Evolutionary conservation across 1,140 invertebrate genomes (phyloP), one percentile per base, ranked within the genome.

Genomic region (Acromyrmex charruanus): DNA sequence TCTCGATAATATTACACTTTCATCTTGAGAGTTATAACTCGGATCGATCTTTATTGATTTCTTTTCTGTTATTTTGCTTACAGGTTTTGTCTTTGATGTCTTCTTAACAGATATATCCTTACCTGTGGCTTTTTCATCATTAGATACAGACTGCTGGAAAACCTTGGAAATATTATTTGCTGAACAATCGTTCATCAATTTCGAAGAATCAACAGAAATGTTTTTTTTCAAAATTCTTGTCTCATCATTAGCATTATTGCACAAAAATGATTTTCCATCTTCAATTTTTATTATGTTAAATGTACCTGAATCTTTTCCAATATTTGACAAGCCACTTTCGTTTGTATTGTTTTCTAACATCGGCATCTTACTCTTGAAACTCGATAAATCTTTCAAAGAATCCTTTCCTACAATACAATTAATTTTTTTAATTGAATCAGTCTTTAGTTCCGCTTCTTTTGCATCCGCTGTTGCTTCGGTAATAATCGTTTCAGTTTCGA

Each of bases 1-100:
- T 14, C 86, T 91, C 2, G 74, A 89, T 35, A 89, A 25, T 1
- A n/a, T 39, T 7, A 14, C 31, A 16, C 14, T 28, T 2, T 63
- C 75, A 39, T n/a, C 75, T 39, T 65, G 25, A n/a, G 58, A 28
- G 1, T 80, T 25, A 14, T 21, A 49, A 31, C 0, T 72, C 1
- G 4, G 18, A 1, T 74, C 63, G 16, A 16, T 35, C 1, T 3
- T 80, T n/a, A n/a, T 39, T n/a, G 4, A 28, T 14, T 88, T 85
- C 10, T 82, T 82, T 31, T 77, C 55, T 18, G 44, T 55, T 59
- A 69, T 44, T 25, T 79, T 89, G 12, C 2, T 82, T 7, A 18
- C 3, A 59, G 28, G 1, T 7, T 1, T n/a, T 10, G 51, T 10
- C 7, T 85, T 6, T n/a, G n/a, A 59, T 1, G 2, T 35, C 51